Evolutionary conservation across 2,797 vertebrate species (phyloP).

Genomic region (Linurgus olivaceus): DNA sequence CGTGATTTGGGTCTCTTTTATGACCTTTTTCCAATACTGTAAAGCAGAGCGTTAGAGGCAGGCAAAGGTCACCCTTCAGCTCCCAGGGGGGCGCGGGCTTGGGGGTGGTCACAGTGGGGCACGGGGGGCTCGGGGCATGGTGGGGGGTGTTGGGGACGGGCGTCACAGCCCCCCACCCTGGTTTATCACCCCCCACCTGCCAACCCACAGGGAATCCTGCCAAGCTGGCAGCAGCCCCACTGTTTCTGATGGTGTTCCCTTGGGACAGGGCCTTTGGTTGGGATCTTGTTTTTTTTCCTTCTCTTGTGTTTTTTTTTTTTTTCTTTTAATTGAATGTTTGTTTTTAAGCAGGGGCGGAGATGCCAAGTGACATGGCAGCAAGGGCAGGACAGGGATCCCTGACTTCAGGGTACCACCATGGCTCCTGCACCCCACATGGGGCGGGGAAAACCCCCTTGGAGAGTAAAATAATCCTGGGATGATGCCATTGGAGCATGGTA

Average conservation of each 20-base stretch:
- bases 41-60: slow-evolving; percentile 63
- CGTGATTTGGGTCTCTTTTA: slow-evolving; percentile 80
- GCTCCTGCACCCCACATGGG: not conserved
- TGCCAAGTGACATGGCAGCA: slow-evolving; percentile 5
- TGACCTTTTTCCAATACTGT: slow-evolving; percentile 82
- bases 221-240: not conserved
- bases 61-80: slow-evolving; percentile 38
- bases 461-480: not conserved
- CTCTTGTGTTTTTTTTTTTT: not conserved
- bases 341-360: slow-evolving; percentile 25
- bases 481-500: not conserved
- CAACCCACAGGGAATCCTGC: not conserved
- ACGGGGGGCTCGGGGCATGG: not conserved
- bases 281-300: not conserved
- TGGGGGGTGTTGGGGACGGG: rapidly evolving
- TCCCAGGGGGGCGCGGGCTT: not conserved
- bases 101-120: not conserved
- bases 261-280: not conserved
- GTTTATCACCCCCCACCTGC: not conserved
- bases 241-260: not conserved
- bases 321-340: not conserved
- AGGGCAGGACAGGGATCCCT: not conserved
- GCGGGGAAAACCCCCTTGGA: not conserved
- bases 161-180: not conserved
- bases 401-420: not conserved